Percentiles rank a stretch among this genome's conserved stretches.
Evolutionary conservation across 2,113 vertebrate species (phyloP).

Genomic region (Gulo gulo): DNA sequence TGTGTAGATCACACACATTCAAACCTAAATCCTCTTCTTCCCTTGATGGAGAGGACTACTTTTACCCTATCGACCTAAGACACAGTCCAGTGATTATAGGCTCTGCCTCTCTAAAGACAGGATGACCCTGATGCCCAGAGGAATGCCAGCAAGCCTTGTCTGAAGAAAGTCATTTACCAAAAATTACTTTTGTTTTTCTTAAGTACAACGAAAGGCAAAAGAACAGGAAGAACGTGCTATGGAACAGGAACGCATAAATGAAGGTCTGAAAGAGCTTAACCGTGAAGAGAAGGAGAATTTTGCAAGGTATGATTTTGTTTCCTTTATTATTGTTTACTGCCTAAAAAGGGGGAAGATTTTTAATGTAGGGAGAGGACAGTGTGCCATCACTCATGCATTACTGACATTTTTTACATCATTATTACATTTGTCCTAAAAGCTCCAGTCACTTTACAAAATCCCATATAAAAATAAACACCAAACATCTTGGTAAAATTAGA

Average conservation of each 20-base stretch:
- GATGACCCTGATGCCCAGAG: not conserved
- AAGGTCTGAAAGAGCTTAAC: constrained; percentile 78
- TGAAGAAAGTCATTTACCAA: not conserved
- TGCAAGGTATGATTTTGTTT: constrained; percentile 73
- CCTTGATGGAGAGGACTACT: not conserved
- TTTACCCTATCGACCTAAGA: not conserved
- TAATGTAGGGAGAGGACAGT: not conserved
- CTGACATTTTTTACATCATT: not conserved
- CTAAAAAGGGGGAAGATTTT: not conserved
- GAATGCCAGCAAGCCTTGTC: not conserved
- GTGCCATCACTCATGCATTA: not conserved
- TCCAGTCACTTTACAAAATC: not conserved
- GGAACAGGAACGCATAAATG: constrained; percentile 83
- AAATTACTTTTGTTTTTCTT: constrained; percentile 23
- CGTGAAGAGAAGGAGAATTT: constrained; percentile 81
- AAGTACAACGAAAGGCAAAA: constrained; percentile 87
- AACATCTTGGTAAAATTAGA: constrained; percentile 11
- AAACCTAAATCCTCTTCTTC: not conserved
- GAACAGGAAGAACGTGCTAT: constrained; percentile 79
- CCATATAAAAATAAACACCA: not conserved
- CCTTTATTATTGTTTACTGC: not conserved
- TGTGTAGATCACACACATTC: not conserved
- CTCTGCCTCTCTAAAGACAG: not conserved
- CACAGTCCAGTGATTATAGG: not conserved
- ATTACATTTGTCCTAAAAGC: not conserved